Base-by-base conservation (phyloP, 2,113 vertebrate species). In the Kryptolebias marmoratus region DNA sequence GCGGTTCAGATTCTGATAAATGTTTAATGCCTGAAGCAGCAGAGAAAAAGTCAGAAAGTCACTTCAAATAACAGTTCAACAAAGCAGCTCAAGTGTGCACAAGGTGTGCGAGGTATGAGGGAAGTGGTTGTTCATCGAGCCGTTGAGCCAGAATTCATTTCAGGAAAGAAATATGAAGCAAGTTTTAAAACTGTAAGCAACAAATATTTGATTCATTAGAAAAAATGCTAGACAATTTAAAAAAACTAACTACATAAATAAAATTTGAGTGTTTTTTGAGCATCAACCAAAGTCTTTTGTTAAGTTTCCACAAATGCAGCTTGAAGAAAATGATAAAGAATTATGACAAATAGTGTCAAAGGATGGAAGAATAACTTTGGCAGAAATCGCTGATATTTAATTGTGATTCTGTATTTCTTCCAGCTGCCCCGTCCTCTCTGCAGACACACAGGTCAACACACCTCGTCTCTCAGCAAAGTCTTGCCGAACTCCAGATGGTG, bases 401-500 rank as follows among this genome's bases (percentile, higher is more conserved):
- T 42, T 62, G 13, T n/a, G 14, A 16, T 48, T 12, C 14, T 30
- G 22, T 27, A 14, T 45, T 16, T 7, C 14, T 18, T 63, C 27
- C 65, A 45, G 36, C 36, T 44, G 22, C 22, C 31, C 36, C 3
- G 42, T 15, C 52, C 31, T 27, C 11, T 5, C 13, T 32, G 66
- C 16, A 13, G 16, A 11, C 1, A 0, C 7, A 31, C 1, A 16
- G 22, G 5, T 22, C 36, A 55, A 30, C 81, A 31, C 84, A 94
- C 94, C 42, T 94, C 94, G 84, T 95, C 94, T 89, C 93, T 89
- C 74, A 95, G 91, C 63, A 95, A 84, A 22, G 93, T 94, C 88
- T 94, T 95, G 36, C 93, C 92, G 82, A 88, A 83, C 42, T 95
- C 94, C 91, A 95, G 92, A 88, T 95, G 94, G 92, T 95, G 94